Conservation (phyloP, 2,113 vertebrate genomes). For the Xiphophorus maculatus region DNA sequence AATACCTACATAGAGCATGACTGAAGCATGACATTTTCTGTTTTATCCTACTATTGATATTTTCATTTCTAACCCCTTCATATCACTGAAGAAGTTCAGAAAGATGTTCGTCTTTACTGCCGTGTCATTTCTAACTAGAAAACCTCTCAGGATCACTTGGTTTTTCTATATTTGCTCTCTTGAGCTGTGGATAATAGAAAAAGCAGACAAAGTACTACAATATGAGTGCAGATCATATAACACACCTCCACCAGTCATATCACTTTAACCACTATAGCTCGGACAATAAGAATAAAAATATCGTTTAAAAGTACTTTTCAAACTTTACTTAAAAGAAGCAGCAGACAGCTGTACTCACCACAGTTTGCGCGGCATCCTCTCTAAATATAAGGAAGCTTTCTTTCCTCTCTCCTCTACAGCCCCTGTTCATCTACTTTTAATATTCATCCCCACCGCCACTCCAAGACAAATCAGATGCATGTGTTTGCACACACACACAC, state of each 20-base stretch:
- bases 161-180: no score
- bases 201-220: not conserved
- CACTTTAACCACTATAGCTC: not conserved
- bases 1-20: not conserved
- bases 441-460: slow-evolving; percentile 57
- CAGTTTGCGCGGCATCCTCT: slow-evolving; percentile 72
- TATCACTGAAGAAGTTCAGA: not conserved
- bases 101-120: not conserved
- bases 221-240: not conserved
- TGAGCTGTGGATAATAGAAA: not conserved
- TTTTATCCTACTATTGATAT: not conserved
- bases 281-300: not conserved
- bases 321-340: not conserved
- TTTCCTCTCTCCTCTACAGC: slow-evolving; percentile 26
- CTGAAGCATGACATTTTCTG: not conserved
- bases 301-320: not conserved
- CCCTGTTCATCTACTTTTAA: slow-evolving; percentile 43
- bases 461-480: slow-evolving; percentile 68
- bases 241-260: not conserved
- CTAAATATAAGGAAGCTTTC: slow-evolving; percentile 16
- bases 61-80: not conserved
- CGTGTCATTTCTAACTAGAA: not conserved
- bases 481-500: slow-evolving; percentile 37
- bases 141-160: not conserved
- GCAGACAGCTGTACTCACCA: slow-evolving; percentile 62